Conservation (phyloP, 35 echinoderm and acorn worm genomes). For the Ophioderma brevispina region DNA sequence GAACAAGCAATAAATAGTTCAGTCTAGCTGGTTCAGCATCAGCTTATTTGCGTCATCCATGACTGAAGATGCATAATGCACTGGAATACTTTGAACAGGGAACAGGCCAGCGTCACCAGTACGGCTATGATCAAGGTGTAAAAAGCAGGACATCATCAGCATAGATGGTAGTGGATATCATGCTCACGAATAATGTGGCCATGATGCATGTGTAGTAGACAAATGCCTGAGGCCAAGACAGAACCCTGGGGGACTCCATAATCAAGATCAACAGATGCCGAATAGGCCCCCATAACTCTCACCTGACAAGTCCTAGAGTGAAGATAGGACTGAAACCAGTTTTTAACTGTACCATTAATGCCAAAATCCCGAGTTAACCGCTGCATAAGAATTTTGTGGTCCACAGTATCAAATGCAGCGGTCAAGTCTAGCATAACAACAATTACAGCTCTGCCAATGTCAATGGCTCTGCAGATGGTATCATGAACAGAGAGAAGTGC, state of each 20-base stretch:
- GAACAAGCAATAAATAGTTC: too few species aligned
- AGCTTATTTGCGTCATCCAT: too few species aligned
- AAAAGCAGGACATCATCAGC: too few species aligned
- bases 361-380: background rate
- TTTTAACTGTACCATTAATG: background rate
- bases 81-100: too few species aligned
- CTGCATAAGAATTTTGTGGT: constrained; percentile 3
- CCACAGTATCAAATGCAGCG: background rate
- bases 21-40: too few species aligned
- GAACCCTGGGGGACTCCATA: background rate
- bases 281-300: too few species aligned
- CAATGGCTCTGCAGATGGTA: constrained; percentile 14
- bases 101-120: too few species aligned
- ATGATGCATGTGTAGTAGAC: background rate
- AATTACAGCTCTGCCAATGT: background rate
- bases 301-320: background rate
- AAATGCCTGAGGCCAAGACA: background rate
- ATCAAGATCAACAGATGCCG: too few species aligned
- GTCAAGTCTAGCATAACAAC: background rate
- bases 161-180: background rate
- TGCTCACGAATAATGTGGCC: constrained; percentile 4
- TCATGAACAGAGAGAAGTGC: constrained; percentile 23
- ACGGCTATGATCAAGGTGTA: too few species aligned
- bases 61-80: too few species aligned
- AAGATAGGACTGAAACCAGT: background rate